A percentile compares a stretch with the other conserved stretches of the same genome.
Conservation (phyloP, 2,888 invertebrate genomes). For the Stictocephala bisonia region DNA sequence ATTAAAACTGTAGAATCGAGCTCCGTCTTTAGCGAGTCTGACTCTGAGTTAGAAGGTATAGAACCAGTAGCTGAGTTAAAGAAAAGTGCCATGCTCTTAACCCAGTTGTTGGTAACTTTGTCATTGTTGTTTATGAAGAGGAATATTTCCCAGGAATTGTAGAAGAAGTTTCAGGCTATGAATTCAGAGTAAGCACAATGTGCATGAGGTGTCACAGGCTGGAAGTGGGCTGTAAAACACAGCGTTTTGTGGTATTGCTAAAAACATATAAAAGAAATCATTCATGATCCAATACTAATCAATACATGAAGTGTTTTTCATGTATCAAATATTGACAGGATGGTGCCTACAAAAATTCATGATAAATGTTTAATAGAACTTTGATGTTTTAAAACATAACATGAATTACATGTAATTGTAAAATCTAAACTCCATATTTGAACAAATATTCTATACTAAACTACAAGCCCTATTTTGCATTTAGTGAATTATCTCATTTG, state of each 20-base stretch:
- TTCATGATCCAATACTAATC: conserved; percentile 1
- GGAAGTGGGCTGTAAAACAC: not conserved
- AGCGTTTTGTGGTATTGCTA: not conserved
- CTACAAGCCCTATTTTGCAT: too few species aligned
- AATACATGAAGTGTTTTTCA: not conserved
- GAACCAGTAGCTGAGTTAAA: not conserved
- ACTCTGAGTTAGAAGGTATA: not conserved
- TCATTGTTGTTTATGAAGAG: not conserved
- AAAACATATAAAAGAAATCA: not conserved
- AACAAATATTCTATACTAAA: too few species aligned
- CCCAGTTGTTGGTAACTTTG: not conserved
- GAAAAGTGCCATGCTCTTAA: too few species aligned
- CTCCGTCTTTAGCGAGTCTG: not conserved
- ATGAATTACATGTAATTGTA: too few species aligned
- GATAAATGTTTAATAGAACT: too few species aligned
- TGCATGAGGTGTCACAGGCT: conserved; percentile 5
- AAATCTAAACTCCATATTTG: too few species aligned
- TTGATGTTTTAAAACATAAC: too few species aligned
- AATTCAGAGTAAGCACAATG: too few species aligned
- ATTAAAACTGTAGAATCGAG: not conserved
- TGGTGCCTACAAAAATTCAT: not conserved
- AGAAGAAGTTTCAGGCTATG: too few species aligned
- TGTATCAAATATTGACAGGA: not conserved
- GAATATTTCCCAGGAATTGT: too few species aligned
- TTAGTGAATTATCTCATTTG: too few species aligned